Conservation (phyloP, 2,797 vertebrate species). For the Sebastes hubbsi region DNA sequence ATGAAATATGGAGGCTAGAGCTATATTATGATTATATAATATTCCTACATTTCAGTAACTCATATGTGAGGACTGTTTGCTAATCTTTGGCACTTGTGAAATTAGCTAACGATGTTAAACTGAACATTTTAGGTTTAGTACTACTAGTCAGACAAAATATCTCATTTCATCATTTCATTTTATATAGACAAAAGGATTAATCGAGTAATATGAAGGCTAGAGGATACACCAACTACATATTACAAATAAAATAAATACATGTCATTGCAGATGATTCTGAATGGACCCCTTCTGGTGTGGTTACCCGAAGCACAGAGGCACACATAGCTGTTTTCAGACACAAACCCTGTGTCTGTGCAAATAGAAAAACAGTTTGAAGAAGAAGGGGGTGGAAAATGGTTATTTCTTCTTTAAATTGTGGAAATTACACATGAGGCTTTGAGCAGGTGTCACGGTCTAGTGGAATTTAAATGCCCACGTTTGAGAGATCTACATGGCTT, state of each 20-base stretch:
- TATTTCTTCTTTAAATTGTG: conserved; percentile 17
- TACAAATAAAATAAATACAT: background rate
- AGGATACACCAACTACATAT: background rate
- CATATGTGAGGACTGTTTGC: background rate
- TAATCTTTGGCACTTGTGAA: background rate
- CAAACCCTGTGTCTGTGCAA: conserved; percentile 5
- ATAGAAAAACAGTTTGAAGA: background rate
- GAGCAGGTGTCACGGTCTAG: background rate
- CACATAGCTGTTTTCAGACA: conserved; percentile 35
- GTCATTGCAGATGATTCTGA: conserved; percentile 10
- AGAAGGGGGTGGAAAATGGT: background rate
- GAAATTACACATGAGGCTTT: conserved; percentile 17
- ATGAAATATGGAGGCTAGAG: background rate
- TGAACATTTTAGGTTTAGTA: background rate
- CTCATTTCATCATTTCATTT: background rate
- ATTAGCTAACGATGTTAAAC: background rate
- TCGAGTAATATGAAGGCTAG: background rate
- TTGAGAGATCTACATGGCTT: background rate
- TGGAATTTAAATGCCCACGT: background rate
- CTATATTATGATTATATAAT: background rate
- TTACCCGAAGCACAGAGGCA: conserved; percentile 52
- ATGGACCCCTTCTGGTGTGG: conserved; percentile 58
- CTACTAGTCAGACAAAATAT: background rate
- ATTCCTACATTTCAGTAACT: background rate
- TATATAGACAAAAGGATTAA: background rate